Evolutionary conservation across 1,140 invertebrate species (phyloP).

Genomic region (Drosophila littoralis): DNA sequence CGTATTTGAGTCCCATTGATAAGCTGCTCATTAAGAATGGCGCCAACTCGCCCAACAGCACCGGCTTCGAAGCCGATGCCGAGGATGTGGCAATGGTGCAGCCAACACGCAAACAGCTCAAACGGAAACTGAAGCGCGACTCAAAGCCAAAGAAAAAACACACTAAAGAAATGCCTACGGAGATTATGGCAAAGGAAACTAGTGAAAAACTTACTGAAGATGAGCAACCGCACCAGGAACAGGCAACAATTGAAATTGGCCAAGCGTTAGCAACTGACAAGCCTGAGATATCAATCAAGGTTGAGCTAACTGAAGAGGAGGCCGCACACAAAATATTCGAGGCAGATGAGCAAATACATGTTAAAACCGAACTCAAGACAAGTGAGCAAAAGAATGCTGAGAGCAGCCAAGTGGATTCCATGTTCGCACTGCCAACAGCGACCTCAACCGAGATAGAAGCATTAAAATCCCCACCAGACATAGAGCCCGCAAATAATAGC

Average conservation of each 20-base stretch:
- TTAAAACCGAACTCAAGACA: not conserved
- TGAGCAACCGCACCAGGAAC: not conserved
- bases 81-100: constrained; percentile 36
- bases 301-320: constrained; percentile 11
- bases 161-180: not conserved
- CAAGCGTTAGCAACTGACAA: not conserved
- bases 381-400: constrained; percentile 13
- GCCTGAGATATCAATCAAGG: constrained; percentile 6
- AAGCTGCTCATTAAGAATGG: constrained; percentile 68
- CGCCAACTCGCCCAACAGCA: constrained; percentile 64
- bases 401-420: constrained; percentile 9
- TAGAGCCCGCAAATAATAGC: constrained; percentile 21
- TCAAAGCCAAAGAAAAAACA: constrained; percentile 35
- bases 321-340: not conserved
- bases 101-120: constrained; percentile 43
- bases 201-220: not conserved
- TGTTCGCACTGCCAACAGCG: constrained; percentile 34
- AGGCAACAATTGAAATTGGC: not conserved
- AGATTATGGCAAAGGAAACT: not conserved
- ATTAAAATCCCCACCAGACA: constrained; percentile 49
- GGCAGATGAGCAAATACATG: not conserved
- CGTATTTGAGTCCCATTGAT: constrained; percentile 68
- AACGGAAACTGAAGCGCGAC: constrained; percentile 60
- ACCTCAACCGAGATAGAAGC: constrained; percentile 40
- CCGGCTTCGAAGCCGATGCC: constrained; percentile 65